Evolutionary conservation across 2,888 invertebrate genomes (phyloP).

Genomic region (Habrosyne pyritoides): DNA sequence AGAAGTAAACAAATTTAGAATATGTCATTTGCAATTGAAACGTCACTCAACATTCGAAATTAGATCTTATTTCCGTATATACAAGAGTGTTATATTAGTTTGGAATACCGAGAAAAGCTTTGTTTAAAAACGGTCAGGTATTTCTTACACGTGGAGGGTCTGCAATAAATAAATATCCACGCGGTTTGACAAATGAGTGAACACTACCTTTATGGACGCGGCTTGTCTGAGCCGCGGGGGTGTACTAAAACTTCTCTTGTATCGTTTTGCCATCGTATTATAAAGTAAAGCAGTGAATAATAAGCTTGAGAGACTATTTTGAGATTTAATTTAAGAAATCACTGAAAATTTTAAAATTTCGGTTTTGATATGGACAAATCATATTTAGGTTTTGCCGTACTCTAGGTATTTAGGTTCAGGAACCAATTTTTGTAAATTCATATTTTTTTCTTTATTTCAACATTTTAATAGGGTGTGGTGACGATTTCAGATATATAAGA

Average conservation of each 20-base stretch:
- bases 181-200: constrained; percentile 78
- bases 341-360: no score
- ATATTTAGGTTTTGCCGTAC: no score
- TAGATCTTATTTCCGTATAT: constrained; percentile 19
- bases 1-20: constrained; percentile 32
- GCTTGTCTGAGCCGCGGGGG: constrained; percentile 44
- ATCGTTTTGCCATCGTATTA: constrained; percentile 26
- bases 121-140: constrained; percentile 50
- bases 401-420: no score
- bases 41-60: constrained; percentile 19
- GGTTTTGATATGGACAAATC: no score
- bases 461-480: no score
- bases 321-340: no score
- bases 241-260: constrained; percentile 31
- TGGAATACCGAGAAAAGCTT: constrained; percentile 15
- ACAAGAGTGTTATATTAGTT: constrained; percentile 13
- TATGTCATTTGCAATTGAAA: constrained; percentile 13
- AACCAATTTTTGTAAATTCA: no score
- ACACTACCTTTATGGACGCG: constrained; percentile 73
- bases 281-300: constrained; percentile 9
- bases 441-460: no score
- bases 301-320: background rate
- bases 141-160: constrained; percentile 74
- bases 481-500: no score
- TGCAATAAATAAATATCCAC: constrained; percentile 79